These are phyloP conservation scores for Myotis lucifugus DNA, from an alignment of 2,113 vertebrate species.

Conservation along the genomic window DNA sequence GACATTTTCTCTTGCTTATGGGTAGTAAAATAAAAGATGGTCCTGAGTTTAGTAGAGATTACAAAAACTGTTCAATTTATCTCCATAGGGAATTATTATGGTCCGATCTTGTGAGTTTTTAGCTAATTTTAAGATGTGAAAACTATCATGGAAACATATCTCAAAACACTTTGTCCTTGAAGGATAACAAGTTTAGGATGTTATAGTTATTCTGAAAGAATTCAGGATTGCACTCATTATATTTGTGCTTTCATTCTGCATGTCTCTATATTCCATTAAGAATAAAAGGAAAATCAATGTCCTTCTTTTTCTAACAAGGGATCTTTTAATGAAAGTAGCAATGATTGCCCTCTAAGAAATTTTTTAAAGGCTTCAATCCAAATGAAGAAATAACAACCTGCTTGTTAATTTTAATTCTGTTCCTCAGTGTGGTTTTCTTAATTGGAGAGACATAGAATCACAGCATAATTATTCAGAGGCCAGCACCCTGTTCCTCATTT, in stretches of 20 bases:
- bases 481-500: background rate
- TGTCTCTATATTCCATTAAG: slow-evolving; percentile 50
- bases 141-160: background rate
- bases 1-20: background rate
- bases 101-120: background rate
- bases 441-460: slow-evolving; percentile 47
- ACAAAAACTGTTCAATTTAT: background rate
- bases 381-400: slow-evolving; percentile 66
- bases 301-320: slow-evolving; percentile 23
- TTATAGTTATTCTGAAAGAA: slow-evolving; percentile 49
- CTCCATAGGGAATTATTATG: background rate
- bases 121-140: slow-evolving; percentile 15
- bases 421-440: slow-evolving; percentile 59
- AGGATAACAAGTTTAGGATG: background rate
- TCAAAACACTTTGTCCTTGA: background rate
- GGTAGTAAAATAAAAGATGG: background rate
- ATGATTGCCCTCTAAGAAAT: slow-evolving; percentile 56
- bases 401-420: slow-evolving; percentile 57
- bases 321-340: slow-evolving; percentile 31
- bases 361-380: background rate
- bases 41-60: background rate
- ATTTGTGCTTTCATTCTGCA: slow-evolving; percentile 50
- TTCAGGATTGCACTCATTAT: background rate
- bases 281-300: slow-evolving; percentile 72
- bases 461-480: slow-evolving; percentile 48